Percentiles rank a stretch among this genome's conserved stretches.
These are phyloP conservation scores for Corythornis vintsioides DNA, from an alignment of 2,113 vertebrate species.

Conservation along the genomic window DNA sequence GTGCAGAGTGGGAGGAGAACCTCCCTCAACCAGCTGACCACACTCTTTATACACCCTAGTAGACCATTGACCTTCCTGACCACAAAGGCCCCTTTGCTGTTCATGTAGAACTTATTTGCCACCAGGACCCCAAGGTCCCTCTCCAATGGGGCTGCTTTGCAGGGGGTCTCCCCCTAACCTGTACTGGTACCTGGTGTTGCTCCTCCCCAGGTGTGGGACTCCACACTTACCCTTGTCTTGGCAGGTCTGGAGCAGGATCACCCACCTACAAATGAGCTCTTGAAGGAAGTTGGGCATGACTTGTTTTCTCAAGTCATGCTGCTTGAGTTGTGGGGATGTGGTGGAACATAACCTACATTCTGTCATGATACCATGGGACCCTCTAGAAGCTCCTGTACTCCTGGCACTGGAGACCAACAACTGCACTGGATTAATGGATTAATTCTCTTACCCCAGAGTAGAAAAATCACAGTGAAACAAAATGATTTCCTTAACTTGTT, in stretches of 20 bases:
- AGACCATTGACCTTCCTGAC: no score
- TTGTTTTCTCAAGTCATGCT: not conserved
- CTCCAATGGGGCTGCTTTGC: no score
- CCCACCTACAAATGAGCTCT: not conserved
- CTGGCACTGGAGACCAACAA: not conserved
- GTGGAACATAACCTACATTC: not conserved
- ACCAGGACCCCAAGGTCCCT: no score
- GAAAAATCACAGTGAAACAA: not conserved
- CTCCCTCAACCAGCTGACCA: no score
- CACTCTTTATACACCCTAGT: no score
- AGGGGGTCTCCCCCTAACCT: no score
- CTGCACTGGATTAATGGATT: not conserved
- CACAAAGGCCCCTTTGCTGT: no score
- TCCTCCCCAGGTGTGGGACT: no score
- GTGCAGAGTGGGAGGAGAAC: no score
- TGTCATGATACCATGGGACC: not conserved
- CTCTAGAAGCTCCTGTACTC: not conserved
- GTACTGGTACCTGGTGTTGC: no score
- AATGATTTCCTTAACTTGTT: not conserved
- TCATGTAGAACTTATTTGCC: no score
- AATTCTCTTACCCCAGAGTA: not conserved
- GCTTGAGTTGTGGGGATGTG: not conserved
- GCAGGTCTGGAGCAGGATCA: not conserved
- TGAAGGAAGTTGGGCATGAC: not conserved
- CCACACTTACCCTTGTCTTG: not conserved